Evolutionary conservation across 2,113 vertebrate species (phyloP).

Genomic region (Pardalotus punctatus): DNA sequence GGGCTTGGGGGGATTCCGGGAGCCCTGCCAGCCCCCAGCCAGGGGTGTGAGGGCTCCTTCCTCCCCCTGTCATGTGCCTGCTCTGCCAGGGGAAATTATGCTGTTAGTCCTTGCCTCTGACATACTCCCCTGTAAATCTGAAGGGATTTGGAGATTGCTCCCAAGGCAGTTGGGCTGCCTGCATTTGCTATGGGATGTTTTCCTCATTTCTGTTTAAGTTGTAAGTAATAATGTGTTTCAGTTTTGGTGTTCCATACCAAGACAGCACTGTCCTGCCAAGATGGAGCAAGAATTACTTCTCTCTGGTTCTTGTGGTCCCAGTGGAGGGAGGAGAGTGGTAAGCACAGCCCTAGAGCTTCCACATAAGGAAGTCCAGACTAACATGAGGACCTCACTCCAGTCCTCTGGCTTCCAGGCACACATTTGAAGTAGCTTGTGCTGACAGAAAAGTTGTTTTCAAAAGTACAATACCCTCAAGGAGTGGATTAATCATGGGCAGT

Average conservation of each 20-base stretch:
- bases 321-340: background rate
- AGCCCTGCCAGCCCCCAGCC: background rate
- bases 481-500: too few species aligned
- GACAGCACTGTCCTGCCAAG: background rate
- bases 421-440: background rate
- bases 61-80: rapidly evolving
- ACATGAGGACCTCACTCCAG: background rate
- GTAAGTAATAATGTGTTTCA: background rate
- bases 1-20: background rate
- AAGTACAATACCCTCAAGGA: background rate
- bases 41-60: background rate
- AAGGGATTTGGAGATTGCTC: background rate
- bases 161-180: background rate
- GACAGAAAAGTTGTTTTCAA: background rate
- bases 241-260: background rate
- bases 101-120: background rate
- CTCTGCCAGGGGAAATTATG: background rate
- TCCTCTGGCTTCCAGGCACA: background rate
- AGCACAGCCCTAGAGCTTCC: background rate
- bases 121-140: background rate
- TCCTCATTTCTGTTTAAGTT: background rate
- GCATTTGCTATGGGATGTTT: background rate
- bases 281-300: background rate
- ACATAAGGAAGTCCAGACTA: background rate
- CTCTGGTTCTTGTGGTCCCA: background rate